These are phyloP conservation scores for Hippocampus kuda DNA, from an alignment of 2,797 vertebrate genomes.

Conservation along the genomic window DNA sequence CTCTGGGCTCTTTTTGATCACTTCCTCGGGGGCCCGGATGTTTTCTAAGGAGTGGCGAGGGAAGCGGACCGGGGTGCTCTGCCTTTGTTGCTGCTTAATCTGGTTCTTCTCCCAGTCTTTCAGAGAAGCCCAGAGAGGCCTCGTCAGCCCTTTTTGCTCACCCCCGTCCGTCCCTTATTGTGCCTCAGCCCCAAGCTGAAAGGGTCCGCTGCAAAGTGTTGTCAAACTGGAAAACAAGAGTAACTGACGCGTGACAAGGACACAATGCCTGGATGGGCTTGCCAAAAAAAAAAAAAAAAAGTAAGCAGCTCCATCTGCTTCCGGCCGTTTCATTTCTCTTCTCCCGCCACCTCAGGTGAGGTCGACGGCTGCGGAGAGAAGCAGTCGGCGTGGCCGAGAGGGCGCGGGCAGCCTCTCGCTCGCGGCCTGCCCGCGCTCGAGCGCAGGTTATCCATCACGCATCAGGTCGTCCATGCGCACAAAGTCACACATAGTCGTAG, in stretches of 20 bases:
- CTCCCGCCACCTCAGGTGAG: slow-evolving; percentile 56
- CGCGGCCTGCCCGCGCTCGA: slow-evolving; percentile 1
- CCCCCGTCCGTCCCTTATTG: slow-evolving; percentile 27
- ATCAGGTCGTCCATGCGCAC: slow-evolving; percentile 37
- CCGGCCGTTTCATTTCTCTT: slow-evolving; percentile 50
- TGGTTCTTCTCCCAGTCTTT: slow-evolving; percentile 60
- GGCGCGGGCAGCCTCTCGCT: slow-evolving; percentile 20
- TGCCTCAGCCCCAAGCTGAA: slow-evolving; percentile 54
- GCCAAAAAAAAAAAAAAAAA: slow-evolving; percentile 47
- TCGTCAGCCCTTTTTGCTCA: slow-evolving; percentile 57
- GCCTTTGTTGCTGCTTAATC: slow-evolving; percentile 68
- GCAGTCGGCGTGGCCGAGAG: slow-evolving; percentile 42
- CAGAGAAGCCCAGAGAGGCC: slow-evolving; percentile 48
- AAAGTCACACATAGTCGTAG: slow-evolving; percentile 17
- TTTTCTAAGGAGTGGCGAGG: slow-evolving; percentile 46
- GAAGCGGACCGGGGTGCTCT: slow-evolving; percentile 26
- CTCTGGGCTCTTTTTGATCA: slow-evolving; percentile 49
- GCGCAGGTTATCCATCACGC: slow-evolving; percentile 55
- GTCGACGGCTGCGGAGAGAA: slow-evolving; percentile 18
- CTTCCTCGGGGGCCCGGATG: slow-evolving; percentile 32
- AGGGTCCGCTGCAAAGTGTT: slow-evolving; percentile 58
- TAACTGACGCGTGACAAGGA: slow-evolving; percentile 69
- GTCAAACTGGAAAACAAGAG: slow-evolving; percentile 60
- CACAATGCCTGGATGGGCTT: slow-evolving; percentile 57
- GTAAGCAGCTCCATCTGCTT: slow-evolving; percentile 60